Evolutionary conservation across 2,113 vertebrate genomes (phyloP), one percentile per base, ranked within the genome.

Genomic region (Riparia riparia): DNA sequence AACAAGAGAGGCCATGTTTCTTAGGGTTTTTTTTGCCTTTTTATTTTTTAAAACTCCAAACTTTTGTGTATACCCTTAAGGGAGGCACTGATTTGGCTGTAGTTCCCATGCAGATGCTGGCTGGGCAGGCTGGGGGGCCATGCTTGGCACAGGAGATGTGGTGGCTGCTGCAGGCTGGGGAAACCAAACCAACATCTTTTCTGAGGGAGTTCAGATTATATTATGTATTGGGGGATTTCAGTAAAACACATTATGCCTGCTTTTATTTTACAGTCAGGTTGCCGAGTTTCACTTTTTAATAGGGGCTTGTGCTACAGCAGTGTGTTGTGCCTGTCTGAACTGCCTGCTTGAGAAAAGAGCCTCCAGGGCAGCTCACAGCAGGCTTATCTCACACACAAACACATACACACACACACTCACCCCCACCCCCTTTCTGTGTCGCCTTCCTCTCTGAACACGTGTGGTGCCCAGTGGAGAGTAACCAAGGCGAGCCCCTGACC

Each of bases 81-180:
- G 49, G 79, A 17, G 26, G 51, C 9, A 1, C 9, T 68, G 14
- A 26, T 79, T 19, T 0, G 1, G 16, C 12, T 3, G 0, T 70
- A 26, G 44, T 11, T 79, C 29, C 34, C 7, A 4, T 54, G 58
- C 70, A 39, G 78, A 54, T 51, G 12, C 28, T 63, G 22, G 25
- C 41, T 17, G 17, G 37, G 65, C 3, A 2, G 21, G 66, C 50
- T 71, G 54, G 42, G 58, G 42, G 9, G 34, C 37, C 15, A 2
- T 1, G 1, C 49, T 77, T 88, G 65, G 21, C 10, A 8, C 34
- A 60, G 34, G 65, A 78, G 42, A 34, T 64, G 31, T 13, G 19
- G 32, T 78, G 41, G 39, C 58, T 84, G 2, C 42, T 68, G 60
- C 14, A 71, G 34, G 10, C 49, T 76, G 54, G 51, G 22, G 44